Conservation (phyloP, 2,888 invertebrate genomes). For the Epinotia ramella region DNA sequence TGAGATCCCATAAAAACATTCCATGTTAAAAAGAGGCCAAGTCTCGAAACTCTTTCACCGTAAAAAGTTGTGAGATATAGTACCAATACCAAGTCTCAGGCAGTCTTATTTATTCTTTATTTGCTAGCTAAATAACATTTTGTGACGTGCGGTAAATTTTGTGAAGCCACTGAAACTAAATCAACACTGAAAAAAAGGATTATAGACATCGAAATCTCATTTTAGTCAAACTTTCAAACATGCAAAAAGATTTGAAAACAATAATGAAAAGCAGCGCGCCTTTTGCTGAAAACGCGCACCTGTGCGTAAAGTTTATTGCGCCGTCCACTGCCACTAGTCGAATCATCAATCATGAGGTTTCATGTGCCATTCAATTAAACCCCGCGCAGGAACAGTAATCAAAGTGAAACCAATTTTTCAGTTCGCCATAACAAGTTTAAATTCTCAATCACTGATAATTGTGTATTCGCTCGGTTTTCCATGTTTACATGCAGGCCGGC, state of each 20-base stretch:
- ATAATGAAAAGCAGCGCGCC: neutral
- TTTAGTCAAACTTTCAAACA: neutral
- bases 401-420: conserved; percentile 69
- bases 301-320: conserved; percentile 4
- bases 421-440: conserved; percentile 65
- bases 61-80: no score
- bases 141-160: no score
- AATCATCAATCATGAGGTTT: conserved; percentile 41
- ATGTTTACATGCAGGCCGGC: conserved; percentile 60
- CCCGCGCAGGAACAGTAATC: conserved; percentile 49
- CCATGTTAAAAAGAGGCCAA: no score
- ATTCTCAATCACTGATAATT: conserved; percentile 72
- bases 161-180: no score
- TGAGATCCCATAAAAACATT: no score
- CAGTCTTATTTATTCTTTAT: no score
- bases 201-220: no score
- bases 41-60: no score
- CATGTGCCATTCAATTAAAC: conserved; percentile 30
- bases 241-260: neutral
- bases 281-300: neutral
- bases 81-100: no score
- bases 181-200: no score
- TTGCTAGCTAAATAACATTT: no score
- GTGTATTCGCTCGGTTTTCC: conserved; percentile 64
- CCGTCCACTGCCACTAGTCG: conserved; percentile 1